phyloP scores from a whole-genome alignment of 2,113 vertebrate species.

The Elephantulus edwardii region DNA sequence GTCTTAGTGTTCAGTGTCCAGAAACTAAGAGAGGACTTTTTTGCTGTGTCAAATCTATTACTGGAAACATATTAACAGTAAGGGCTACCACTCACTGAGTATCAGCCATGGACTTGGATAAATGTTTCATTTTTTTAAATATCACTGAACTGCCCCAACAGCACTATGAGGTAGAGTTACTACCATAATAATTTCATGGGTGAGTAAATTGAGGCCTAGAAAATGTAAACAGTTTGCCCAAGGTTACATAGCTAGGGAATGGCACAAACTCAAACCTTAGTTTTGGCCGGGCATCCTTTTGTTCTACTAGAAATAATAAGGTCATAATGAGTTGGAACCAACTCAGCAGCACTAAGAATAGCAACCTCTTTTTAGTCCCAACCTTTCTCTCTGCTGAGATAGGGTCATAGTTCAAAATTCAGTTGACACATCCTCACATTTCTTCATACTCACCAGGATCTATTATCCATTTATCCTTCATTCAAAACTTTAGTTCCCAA shows the following conservation, averaged over 20 bases:
- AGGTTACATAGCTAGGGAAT: neutral
- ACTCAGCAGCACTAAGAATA: too few relatives aligned
- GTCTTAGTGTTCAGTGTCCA: neutral
- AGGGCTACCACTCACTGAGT: neutral
- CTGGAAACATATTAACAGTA: neutral
- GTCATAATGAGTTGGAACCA: too few relatives aligned
- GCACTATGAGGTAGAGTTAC: neutral
- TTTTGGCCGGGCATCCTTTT: too few relatives aligned
- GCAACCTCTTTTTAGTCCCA: too few relatives aligned
- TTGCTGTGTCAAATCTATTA: neutral
- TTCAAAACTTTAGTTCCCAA: slow-evolving; percentile 11
- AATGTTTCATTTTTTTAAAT: neutral
- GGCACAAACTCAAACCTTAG: slow-evolving; percentile 5
- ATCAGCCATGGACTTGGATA: neutral
- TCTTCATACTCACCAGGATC: too few relatives aligned
- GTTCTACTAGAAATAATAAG: too few relatives aligned
- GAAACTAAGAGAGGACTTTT: slow-evolving; percentile 8
- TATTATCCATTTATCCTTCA: too few relatives aligned
- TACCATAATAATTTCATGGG: slow-evolving; percentile 4
- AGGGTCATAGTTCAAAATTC: too few relatives aligned
- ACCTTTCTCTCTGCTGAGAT: too few relatives aligned
- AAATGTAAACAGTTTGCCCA: too few relatives aligned
- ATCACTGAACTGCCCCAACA: neutral
- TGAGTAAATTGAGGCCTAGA: neutral
- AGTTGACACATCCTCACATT: too few relatives aligned